Conservation (phyloP, 1,140 invertebrate species). For the Zaprionus ghesquierei region DNA sequence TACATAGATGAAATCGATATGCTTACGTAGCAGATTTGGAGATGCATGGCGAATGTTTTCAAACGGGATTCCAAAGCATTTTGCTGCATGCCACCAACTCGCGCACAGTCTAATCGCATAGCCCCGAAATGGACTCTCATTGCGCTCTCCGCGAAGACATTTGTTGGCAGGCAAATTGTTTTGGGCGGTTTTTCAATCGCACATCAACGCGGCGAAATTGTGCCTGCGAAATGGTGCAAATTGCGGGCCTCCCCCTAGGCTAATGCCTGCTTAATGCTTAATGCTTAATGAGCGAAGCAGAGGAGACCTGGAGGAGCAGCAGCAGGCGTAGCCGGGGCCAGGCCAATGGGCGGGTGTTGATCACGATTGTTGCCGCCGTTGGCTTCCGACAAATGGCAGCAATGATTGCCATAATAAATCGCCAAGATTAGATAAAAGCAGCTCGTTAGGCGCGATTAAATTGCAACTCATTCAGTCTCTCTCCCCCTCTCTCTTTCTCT, state of each 20-base stretch:
- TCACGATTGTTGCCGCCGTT: conserved; percentile 55
- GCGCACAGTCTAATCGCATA: not conserved
- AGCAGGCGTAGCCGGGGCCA: not conserved
- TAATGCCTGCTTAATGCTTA: conserved; percentile 8
- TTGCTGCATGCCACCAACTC: too few species aligned
- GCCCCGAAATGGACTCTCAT: not conserved
- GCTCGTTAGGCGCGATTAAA: conserved; percentile 31
- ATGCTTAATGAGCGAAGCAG: conserved; percentile 7
- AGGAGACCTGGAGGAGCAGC: not conserved
- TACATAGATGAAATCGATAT: too few species aligned
- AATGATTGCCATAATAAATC: conserved; percentile 46
- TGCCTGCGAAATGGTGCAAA: conserved; percentile 44
- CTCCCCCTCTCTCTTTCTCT: not conserved
- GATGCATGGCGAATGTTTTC: too few species aligned
- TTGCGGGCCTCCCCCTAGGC: conserved; percentile 14
- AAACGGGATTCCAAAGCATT: too few species aligned
- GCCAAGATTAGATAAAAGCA: conserved; percentile 46
- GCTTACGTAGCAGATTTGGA: too few species aligned
- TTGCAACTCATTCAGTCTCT: not conserved
- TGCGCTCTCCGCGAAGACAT: not conserved
- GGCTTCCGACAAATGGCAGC: conserved; percentile 71
- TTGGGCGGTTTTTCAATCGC: conserved; percentile 10
- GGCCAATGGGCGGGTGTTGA: conserved; percentile 47
- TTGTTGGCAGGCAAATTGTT: conserved; percentile 28
- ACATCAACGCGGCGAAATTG: conserved; percentile 3